A percentile compares a stretch with the other conserved stretches of the same genome.
phyloP scores from a whole-genome alignment of 2,113 vertebrate genomes.

The Oreochromis aureus region DNA sequence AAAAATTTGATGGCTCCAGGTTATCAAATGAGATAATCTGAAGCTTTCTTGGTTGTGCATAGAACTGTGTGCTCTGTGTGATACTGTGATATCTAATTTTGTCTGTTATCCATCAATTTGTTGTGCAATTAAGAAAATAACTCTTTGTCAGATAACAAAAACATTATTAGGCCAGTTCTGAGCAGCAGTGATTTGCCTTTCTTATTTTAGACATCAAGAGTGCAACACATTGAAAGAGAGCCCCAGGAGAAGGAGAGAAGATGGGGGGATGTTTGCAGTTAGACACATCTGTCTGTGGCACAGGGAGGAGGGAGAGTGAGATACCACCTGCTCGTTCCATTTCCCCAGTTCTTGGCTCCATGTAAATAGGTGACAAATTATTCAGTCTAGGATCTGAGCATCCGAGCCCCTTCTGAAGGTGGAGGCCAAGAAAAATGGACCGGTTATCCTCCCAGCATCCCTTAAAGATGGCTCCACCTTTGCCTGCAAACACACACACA shows the following conservation, averaged over 20 bases:
- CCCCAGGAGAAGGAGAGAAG: slow-evolving; percentile 17
- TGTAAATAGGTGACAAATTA: slow-evolving; percentile 72
- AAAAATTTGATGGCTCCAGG: neutral
- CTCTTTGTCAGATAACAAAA: neutral
- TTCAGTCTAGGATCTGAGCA: slow-evolving; percentile 57
- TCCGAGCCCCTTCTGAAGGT: slow-evolving; percentile 2
- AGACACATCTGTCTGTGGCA: slow-evolving; percentile 53
- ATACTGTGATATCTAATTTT: neutral
- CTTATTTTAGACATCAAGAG: slow-evolving; percentile 39
- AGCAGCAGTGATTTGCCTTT: slow-evolving; percentile 24
- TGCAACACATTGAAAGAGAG: slow-evolving; percentile 17
- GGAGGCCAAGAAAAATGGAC: slow-evolving; percentile 48
- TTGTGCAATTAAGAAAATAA: neutral
- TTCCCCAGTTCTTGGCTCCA: slow-evolving; percentile 45
- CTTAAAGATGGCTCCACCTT: slow-evolving; percentile 52
- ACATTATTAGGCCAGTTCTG: neutral
- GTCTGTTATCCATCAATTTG: neutral
- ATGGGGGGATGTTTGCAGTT: slow-evolving; percentile 26
- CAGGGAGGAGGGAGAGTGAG: slow-evolving; percentile 15
- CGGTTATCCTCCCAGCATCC: slow-evolving; percentile 52
- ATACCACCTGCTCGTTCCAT: slow-evolving; percentile 64
- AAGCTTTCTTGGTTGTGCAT: neutral
- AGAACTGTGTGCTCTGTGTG: neutral
- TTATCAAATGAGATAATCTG: neutral
- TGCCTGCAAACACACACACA: neutral